These are phyloP conservation scores for Halocaridina rubra DNA, from an alignment of 2,888 invertebrate genomes.

Conservation along the genomic window DNA sequence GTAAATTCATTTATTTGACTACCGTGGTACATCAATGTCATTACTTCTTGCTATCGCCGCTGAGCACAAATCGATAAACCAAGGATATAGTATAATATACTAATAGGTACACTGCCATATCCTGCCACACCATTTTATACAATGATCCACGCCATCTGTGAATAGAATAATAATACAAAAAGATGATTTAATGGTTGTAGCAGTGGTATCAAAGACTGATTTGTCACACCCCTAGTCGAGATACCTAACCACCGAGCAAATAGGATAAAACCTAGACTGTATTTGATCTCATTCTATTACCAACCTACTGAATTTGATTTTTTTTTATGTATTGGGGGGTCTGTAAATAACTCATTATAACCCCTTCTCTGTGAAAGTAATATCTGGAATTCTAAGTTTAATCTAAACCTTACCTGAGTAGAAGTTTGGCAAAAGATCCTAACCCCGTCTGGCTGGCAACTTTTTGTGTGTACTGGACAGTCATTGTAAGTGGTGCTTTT, in stretches of 20 bases:
- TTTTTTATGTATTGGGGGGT: neutral
- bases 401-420: neutral
- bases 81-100: constrained; percentile 84
- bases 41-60: constrained; percentile 78
- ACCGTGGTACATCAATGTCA: no score
- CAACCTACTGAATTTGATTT: neutral
- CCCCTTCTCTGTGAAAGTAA: neutral
- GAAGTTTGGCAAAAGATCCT: neutral
- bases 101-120: constrained; percentile 82
- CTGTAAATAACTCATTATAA: neutral
- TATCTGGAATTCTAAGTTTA: neutral
- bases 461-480: neutral
- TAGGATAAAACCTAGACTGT: neutral
- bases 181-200: no score
- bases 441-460: neutral
- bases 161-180: no score
- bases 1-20: no score
- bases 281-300: neutral
- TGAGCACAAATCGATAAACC: constrained; percentile 79
- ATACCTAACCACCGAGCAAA: no score
- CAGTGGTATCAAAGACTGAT: no score
- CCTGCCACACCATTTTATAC: constrained; percentile 93
- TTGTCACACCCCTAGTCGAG: no score
- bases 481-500: no score
- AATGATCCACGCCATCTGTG: constrained; percentile 93